Evolutionary conservation across 2,113 vertebrate species (phyloP), one percentile per base, ranked within the genome.

Genomic region (Rhynchomys soricoides): DNA sequence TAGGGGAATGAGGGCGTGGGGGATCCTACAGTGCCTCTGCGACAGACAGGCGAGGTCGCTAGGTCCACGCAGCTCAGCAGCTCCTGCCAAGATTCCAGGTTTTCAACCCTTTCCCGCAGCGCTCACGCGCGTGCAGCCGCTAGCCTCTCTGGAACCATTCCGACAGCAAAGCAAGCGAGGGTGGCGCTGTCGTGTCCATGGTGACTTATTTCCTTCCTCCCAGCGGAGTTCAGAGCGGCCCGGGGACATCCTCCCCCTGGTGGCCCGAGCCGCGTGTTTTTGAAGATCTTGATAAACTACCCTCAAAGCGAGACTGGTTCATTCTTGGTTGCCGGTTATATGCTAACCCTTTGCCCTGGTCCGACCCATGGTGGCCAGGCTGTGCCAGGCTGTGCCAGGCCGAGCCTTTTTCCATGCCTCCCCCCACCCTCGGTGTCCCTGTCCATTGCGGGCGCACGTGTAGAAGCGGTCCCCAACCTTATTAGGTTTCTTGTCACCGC

Each of bases 221-320:
- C 50, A 93, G 79, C 0, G 21, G 43, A 8, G 40, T 48, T 74
- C 13, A 24, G 55, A 68, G 3, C 15, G 1, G 29, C 34, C 26
- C 10, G 7, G 55, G 77, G 83, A 91, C 79, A 26, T 21, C 91
- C 87, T 93, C 97, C 92, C 89, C 83, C 77, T 95, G 79, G 71
- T 31, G 95, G 94, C 59, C 66, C 24, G 2, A 11, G 55, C 45
- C 16, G 9, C n/a, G 3, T 24, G 22, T 40, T 55, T 40, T 73
- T 0, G 16, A 87, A 64, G 77, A 75, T 50, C 57, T 7, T 1
- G 29, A 71, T 9, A 45, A 68, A 59, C 22, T 1, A 50, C 37
- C 16, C 77, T 52, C 55, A 5, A 1, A 21, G 21, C 71, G 13
- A 73, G 48, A 40, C 86, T 7, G 37, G 57, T 3, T 7, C 29